Evolutionary conservation across 2,797 vertebrate species (phyloP), one percentile per base, ranked within the genome.

Genomic region (Acipenser oxyrinchus): DNA sequence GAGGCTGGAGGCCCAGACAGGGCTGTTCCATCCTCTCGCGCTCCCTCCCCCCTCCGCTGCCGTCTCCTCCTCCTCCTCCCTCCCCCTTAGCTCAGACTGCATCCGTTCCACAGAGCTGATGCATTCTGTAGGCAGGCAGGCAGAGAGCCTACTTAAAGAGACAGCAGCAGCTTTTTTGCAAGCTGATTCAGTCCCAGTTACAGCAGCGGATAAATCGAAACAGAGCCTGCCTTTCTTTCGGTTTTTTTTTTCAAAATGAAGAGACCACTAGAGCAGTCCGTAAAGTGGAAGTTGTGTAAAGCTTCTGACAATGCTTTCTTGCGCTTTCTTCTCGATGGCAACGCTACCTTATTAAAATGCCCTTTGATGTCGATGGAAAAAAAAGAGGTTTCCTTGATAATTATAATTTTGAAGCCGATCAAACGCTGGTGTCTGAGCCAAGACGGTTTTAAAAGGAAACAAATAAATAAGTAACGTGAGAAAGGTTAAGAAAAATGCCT

Each of bases 1-100:
- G 89, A 92, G 92, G 93, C 91, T 93, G 90, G 85, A 90, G 92
- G 91, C 91, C 89, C 93, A 95, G 93, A 94, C 93, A 93, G 90
- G 86, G 94, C 94, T 94, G 89, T 94, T 94, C 93, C 84, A 81
- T 87, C 84, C 81, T 86, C 81, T 78, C 71, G 74, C 69, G 62
- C 64, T 74, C 80, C 82, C 89, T 86, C 89, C 79, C 84, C 78
- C 82, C 78, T 73, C 81, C 73, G 57, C 72, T 73, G 76, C 80
- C 81, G 66, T 78, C 78, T 80, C 84, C 86, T 78, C 84, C 66
- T 73, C 72, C 72, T 65, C 69, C 75, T 71, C 64, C 8, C 59
- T 66, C 69, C 71, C 72, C 63, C 70, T 72, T 70, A 64, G 64
- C 73, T 72, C 65, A 52, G 87, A 87, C 90, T 90, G 82, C 68